Evolutionary conservation across 23 tunicate species (phyloP).

Genomic region (Styela plicata): DNA sequence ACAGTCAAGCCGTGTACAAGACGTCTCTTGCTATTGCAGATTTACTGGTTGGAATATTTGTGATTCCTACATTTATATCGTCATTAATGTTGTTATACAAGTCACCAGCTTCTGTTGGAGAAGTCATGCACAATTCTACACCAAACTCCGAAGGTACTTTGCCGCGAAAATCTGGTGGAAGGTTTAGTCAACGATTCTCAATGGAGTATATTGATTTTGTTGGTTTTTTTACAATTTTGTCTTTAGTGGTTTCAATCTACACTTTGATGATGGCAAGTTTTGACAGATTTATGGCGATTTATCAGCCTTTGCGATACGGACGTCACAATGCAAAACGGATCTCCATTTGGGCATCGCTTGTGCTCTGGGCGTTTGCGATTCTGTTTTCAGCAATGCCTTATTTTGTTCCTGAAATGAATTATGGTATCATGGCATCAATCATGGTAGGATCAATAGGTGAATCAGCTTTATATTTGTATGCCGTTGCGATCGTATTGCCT

Average conservation of each 20-base stretch:
- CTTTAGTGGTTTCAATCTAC: conserved; percentile 62
- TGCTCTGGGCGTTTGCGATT: conserved; percentile 47
- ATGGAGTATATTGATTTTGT: conserved; percentile 43
- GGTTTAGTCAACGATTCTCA: conserved; percentile 18
- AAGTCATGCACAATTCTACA: not conserved
- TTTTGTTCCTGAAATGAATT: conserved; percentile 36
- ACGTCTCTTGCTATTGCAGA: conserved; percentile 70
- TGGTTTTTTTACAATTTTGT: conserved; percentile 64
- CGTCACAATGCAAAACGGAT: conserved; percentile 55
- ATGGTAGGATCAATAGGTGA: conserved; percentile 28
- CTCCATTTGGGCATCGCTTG: conserved; percentile 34
- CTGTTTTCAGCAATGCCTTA: conserved; percentile 50
- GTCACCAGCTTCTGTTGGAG: conserved; percentile 4
- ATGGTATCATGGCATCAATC: conserved; percentile 44
- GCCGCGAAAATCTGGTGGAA: conserved; percentile 26
- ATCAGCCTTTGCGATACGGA: conserved; percentile 52
- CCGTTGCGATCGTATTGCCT: conserved; percentile 44
- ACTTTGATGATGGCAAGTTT: conserved; percentile 69
- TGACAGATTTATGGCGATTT: conserved; percentile 63
- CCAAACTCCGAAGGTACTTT: not conserved
- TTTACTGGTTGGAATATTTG: conserved; percentile 48
- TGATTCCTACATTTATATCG: conserved; percentile 44
- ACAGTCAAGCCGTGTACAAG: conserved; percentile 68
- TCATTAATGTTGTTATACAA: conserved; percentile 16
- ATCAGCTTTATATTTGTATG: conserved; percentile 36